Conservation (phyloP, 30 jellyfish, hydroid and myxozoan species). For the Chrysaora quinquecirrha region DNA sequence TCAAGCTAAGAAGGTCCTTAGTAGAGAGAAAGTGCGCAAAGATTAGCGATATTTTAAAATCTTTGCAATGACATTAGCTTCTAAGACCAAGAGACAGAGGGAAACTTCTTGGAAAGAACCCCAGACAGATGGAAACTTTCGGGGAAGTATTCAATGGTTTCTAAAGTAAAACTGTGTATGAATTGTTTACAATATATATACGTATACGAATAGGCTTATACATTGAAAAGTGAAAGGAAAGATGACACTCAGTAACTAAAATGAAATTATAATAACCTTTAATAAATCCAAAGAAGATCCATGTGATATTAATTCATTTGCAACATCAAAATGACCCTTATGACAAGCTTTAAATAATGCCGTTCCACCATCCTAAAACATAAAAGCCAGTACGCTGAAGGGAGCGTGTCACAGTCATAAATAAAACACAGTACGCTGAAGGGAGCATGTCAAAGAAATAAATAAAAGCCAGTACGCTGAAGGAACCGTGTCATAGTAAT, state of each 20-base stretch:
- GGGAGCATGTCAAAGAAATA: no score
- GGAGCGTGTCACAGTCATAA: no score
- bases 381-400: no score
- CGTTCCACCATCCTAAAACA: constrained; percentile 91
- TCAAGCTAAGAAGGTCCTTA: background rate
- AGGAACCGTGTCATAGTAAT: no score
- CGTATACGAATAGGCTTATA: background rate
- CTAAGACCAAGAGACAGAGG: background rate
- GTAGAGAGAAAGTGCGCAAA: background rate
- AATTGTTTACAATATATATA: background rate
- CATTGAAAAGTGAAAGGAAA: background rate
- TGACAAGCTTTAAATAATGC: constrained; percentile 90
- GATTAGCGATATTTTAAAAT: no score
- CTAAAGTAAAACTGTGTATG: no score
- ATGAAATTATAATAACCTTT: constrained; percentile 46
- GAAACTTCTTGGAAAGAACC: no score
- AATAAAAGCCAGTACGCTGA: no score
- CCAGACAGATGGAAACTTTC: no score
- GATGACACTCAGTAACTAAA: background rate
- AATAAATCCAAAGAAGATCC: constrained; percentile 85
- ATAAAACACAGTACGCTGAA: no score
- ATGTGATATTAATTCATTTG: constrained; percentile 70
- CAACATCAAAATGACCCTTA: constrained; percentile 89
- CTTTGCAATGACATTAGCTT: background rate
- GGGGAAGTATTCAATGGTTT: no score